phyloP scores from a whole-genome alignment of 2,888 invertebrate genomes.

The Drosophila hawaiiensis region DNA sequence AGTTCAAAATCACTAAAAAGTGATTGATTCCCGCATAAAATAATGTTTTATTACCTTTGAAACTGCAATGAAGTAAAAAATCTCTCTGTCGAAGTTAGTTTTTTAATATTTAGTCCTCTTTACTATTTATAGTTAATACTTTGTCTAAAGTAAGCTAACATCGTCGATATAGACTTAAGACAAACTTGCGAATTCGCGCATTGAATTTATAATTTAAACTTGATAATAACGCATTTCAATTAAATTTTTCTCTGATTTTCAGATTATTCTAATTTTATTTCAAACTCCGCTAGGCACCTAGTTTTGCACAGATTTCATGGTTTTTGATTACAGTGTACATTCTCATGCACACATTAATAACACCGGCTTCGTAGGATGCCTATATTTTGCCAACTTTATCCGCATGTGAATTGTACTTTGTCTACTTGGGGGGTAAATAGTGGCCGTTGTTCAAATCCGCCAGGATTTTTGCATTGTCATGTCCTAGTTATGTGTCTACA shows the following conservation, averaged over 20 bases:
- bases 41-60: not conserved
- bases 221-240: not conserved
- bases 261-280: not conserved
- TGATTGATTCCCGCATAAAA: not conserved
- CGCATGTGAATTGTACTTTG: slow-evolving; percentile 11
- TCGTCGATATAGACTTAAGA: not conserved
- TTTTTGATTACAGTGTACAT: slow-evolving; percentile 1
- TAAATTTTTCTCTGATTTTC: not conserved
- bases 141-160: too few species aligned
- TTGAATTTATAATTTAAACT: not conserved
- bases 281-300: not conserved
- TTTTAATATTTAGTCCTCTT: not conserved
- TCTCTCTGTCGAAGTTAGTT: not conserved
- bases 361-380: not conserved
- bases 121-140: not conserved
- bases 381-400: slow-evolving; percentile 28
- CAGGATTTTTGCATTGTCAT: slow-evolving; percentile 63
- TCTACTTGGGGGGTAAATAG: slow-evolving; percentile 47
- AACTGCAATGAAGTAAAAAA: not conserved
- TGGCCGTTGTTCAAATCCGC: slow-evolving; percentile 50
- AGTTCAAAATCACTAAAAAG: not conserved
- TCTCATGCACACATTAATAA: not conserved
- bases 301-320: not conserved
- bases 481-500: slow-evolving; percentile 34
- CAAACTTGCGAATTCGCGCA: too few species aligned